Base-by-base conservation (phyloP, 2,888 invertebrate genomes). In the Lasiommata megera region DNA sequence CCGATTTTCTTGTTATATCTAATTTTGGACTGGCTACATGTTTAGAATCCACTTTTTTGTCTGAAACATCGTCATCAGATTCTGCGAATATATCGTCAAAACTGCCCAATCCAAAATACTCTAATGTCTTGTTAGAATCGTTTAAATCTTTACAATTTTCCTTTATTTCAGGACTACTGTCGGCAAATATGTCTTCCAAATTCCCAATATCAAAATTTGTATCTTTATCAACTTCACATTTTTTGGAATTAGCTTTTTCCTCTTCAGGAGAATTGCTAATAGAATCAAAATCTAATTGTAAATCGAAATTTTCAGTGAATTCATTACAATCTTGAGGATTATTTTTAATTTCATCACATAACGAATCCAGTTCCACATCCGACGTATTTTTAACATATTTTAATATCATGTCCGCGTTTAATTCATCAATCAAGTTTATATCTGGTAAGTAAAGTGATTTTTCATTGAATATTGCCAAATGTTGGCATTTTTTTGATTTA, bases 1-100 rank as follows among this genome's bases (percentile, higher is more conserved):
- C 9, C 1, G 8, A 17, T 7, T 36, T 18, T 1, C 17, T 43
- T 12, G 7, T 37, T n/a, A 18, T 29, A 34, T 38, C 28, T 12
- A 7, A 31, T 7, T 8, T 16, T n/a, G 14, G n/a, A 9, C 48
- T 58, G 28, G 17, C 7, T 43, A 12, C 3, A 9, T 12, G 31
- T 18, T 53, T 53, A 8, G 14, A 17, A n/a, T n/a, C n/a, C n/a
- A 9, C 7, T 53, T 16, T 9, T 52, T 52, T 41, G 6, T 41
- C 60, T 36, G 70, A 61, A 28, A 63, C 62, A 44, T 72, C 74
- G 16, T 84, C 80, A 56, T 82, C 77, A 29, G 77, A 79, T 67
- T 84, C 82, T 23, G 77, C 88, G 71, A 92, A 88, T 43, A 90
- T 87, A 58, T 92, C 91, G 37, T 91, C 82, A 58, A 92, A 84